Conservation (phyloP, 2,888 invertebrate species). For the Xylota sylvarum region DNA sequence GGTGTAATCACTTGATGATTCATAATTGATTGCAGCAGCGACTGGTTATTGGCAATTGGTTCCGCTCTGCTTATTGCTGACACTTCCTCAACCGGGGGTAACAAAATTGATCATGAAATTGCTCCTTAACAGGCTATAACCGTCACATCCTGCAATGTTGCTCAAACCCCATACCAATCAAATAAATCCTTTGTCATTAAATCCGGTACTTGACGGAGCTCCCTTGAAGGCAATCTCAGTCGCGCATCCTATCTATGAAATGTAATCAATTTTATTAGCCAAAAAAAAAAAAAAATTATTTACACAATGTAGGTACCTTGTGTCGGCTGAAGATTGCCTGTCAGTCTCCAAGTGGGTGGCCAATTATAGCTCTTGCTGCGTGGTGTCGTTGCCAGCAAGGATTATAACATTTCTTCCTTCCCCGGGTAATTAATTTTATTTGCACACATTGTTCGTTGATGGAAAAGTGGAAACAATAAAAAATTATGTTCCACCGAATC, state of each 20-base stretch:
- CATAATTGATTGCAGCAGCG: constrained; percentile 62
- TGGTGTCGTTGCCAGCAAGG: constrained; percentile 11
- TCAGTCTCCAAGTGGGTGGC: constrained; percentile 8
- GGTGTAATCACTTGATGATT: constrained; percentile 51
- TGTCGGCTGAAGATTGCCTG: constrained; percentile 17
- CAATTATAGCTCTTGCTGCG: constrained; percentile 1
- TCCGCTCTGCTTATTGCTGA: constrained; percentile 17
- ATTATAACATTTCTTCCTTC: not conserved
- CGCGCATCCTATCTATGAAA: constrained; percentile 13
- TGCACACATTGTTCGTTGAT: constrained; percentile 43
- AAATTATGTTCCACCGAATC: constrained; percentile 31
- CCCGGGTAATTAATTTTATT: constrained; percentile 59
- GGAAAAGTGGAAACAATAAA: constrained; percentile 52
- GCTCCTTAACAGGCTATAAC: constrained; percentile 62
- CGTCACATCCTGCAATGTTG: constrained; percentile 16
- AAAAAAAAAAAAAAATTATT: constrained; percentile 29
- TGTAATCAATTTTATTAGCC: constrained; percentile 45
- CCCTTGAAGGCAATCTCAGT: constrained; percentile 1
- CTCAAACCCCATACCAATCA: constrained; percentile 26
- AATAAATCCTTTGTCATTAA: constrained; percentile 64
- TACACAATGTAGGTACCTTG: constrained; percentile 15
- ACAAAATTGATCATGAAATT: constrained; percentile 60
- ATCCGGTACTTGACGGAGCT: constrained; percentile 14
- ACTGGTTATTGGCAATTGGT: constrained; percentile 46
- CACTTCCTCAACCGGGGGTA: constrained; percentile 10